Evolutionary conservation across 92 coral and sea anemone species (phyloP).

Genomic region (Bergia sp.): DNA sequence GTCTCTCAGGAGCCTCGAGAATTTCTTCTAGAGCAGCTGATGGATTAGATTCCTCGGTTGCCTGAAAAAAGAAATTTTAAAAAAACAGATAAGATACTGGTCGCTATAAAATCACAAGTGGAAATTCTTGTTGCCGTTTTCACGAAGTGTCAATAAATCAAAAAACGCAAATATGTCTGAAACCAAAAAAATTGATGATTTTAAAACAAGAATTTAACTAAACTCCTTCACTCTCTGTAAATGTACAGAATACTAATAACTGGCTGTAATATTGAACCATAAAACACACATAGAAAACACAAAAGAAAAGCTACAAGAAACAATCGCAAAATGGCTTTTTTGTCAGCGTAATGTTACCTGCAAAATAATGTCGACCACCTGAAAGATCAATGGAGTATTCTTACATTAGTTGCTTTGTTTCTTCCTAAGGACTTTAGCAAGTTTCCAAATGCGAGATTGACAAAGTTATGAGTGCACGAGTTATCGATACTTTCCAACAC

Average conservation of each 20-base stretch:
- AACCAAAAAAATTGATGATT: neutral
- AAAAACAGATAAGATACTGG: neutral
- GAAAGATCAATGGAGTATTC: too few relatives aligned
- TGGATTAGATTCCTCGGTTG: slow-evolving; percentile 91
- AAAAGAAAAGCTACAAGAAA: too few relatives aligned
- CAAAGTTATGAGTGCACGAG: neutral
- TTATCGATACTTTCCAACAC: neutral
- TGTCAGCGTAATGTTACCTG: too few relatives aligned
- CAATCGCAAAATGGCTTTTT: too few relatives aligned
- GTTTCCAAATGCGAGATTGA: neutral
- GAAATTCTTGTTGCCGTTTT: neutral
- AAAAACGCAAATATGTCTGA: too few relatives aligned
- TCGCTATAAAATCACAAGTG: neutral
- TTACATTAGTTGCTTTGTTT: neutral
- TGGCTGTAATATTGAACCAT: too few relatives aligned
- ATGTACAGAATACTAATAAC: too few relatives aligned
- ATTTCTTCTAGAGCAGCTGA: slow-evolving; percentile 97
- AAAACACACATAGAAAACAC: too few relatives aligned
- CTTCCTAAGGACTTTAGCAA: neutral
- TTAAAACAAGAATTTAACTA: neutral
- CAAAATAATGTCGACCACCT: too few relatives aligned
- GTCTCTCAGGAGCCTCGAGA: slow-evolving; percentile 66
- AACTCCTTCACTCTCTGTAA: too few relatives aligned
- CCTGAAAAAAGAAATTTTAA: slow-evolving; percentile 44
- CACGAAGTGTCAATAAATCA: too few relatives aligned